Conservation (phyloP, 2,888 invertebrate species). For the Elysia crispata region DNA sequence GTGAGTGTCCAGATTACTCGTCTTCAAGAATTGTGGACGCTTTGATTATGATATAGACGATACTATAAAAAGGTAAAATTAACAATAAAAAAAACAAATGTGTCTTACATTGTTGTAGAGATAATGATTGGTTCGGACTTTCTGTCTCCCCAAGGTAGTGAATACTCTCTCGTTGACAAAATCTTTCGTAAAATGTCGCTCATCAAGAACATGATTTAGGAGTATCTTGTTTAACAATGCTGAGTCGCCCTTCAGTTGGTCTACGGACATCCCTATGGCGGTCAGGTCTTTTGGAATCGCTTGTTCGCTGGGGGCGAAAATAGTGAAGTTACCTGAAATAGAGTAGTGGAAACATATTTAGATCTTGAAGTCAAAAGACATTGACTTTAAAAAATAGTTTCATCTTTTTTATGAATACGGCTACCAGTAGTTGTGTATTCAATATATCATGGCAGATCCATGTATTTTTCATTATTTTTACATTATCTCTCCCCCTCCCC, state of each 20-base stretch:
- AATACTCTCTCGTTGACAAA: constrained; percentile 56
- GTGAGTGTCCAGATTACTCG: too few species aligned
- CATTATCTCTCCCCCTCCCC: constrained; percentile 33
- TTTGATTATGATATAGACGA: too few species aligned
- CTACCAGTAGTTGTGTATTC: too few species aligned
- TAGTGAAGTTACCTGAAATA: constrained; percentile 51
- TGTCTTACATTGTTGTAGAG: constrained; percentile 42
- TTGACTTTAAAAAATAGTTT: too few species aligned
- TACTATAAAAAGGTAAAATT: too few species aligned
- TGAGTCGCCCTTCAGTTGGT: constrained; percentile 52
- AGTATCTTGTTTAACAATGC: constrained; percentile 55
- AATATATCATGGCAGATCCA: too few species aligned
- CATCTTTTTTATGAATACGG: too few species aligned
- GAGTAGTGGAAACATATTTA: too few species aligned
- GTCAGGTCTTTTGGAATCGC: constrained; percentile 54
- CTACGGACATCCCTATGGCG: constrained; percentile 54
- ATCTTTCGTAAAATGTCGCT: constrained; percentile 59
- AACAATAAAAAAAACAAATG: too few species aligned
- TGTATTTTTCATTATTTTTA: constrained; percentile 6
- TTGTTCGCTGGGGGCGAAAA: constrained; percentile 60
- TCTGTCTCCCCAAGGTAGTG: constrained; percentile 53
- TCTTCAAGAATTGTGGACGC: too few species aligned
- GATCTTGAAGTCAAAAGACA: too few species aligned
- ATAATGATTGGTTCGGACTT: constrained; percentile 56
- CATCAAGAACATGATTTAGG: constrained; percentile 62